Percentiles rank a stretch among this genome's conserved stretches.
phyloP scores from a whole-genome alignment of 1,140 invertebrate species.

The Lepidurus couesii region DNA sequence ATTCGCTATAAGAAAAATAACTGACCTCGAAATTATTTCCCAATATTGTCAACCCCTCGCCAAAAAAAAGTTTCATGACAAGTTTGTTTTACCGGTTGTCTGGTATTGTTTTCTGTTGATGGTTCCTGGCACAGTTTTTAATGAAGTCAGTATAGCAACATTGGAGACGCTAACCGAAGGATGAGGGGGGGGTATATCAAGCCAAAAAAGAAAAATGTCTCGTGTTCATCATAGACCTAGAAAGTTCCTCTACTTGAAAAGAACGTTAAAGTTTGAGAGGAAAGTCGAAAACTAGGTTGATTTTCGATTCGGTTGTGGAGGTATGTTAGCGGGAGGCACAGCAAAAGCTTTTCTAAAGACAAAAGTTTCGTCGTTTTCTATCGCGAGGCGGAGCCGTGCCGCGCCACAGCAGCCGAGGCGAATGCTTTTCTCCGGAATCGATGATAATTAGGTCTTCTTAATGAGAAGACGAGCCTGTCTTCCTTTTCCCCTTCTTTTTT shows the following conservation, averaged over 20 bases:
- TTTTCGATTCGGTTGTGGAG: too few relatives aligned
- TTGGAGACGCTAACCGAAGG: neutral
- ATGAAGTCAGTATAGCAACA: slow-evolving; percentile 5
- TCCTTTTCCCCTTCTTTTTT: neutral
- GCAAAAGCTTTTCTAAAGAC: too few relatives aligned
- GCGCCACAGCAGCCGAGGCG: slow-evolving; percentile 6
- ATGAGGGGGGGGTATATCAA: too few relatives aligned
- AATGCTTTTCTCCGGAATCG: slow-evolving; percentile 10
- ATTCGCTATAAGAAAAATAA: neutral
- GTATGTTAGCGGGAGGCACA: too few relatives aligned
- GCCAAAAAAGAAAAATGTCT: too few relatives aligned
- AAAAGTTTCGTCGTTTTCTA: too few relatives aligned
- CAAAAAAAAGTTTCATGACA: neutral
- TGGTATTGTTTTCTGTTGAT: neutral
- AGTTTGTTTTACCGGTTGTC: neutral
- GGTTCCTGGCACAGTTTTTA: neutral
- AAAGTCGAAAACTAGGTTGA: too few relatives aligned
- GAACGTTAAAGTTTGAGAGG: too few relatives aligned
- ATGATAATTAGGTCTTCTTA: slow-evolving; percentile 19
- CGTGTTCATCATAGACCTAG: too few relatives aligned
- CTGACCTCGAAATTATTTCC: neutral
- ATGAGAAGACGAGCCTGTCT: slow-evolving; percentile 14
- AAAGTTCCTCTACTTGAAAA: too few relatives aligned
- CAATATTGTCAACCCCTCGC: neutral
- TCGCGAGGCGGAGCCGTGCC: neutral